These are phyloP conservation scores for Sclerurus mexicanus DNA, from an alignment of 2,113 vertebrate genomes.

Conservation along the genomic window DNA sequence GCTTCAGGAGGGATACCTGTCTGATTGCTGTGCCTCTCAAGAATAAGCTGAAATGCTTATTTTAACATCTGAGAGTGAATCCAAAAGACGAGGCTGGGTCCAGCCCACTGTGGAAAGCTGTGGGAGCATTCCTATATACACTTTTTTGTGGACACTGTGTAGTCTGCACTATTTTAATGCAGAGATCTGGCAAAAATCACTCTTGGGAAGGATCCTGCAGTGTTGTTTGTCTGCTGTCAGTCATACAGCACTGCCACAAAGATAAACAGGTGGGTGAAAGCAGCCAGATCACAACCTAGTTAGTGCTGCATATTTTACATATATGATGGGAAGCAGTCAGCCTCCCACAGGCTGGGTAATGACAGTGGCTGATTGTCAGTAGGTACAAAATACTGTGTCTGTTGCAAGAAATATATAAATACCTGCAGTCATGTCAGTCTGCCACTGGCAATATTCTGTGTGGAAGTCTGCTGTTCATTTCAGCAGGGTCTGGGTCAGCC, in stretches of 20 bases:
- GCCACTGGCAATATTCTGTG: not conserved
- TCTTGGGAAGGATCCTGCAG: not conserved
- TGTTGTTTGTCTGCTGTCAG: not conserved
- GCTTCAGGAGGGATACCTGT: not conserved
- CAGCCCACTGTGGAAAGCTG: not conserved
- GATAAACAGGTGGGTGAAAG: not conserved
- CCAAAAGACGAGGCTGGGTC: not conserved
- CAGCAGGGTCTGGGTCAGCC: not conserved
- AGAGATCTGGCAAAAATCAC: not conserved
- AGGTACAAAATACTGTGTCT: not conserved
- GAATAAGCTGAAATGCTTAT: not conserved
- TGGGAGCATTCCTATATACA: accelerated
- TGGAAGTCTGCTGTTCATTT: not conserved
- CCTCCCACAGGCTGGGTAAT: not conserved
- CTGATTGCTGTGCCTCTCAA: not conserved
- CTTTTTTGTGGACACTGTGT: not conserved
- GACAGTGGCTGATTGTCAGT: not conserved
- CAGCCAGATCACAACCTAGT: not conserved
- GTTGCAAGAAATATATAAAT: not conserved
- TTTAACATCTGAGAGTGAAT: not conserved
- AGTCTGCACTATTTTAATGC: not conserved
- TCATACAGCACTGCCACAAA: not conserved
- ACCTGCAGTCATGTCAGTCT: not conserved
- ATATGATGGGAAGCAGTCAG: not conserved
- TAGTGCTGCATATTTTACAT: not conserved